Conservation (phyloP, 1,140 invertebrate genomes). For the Zaprionus capensis region DNA sequence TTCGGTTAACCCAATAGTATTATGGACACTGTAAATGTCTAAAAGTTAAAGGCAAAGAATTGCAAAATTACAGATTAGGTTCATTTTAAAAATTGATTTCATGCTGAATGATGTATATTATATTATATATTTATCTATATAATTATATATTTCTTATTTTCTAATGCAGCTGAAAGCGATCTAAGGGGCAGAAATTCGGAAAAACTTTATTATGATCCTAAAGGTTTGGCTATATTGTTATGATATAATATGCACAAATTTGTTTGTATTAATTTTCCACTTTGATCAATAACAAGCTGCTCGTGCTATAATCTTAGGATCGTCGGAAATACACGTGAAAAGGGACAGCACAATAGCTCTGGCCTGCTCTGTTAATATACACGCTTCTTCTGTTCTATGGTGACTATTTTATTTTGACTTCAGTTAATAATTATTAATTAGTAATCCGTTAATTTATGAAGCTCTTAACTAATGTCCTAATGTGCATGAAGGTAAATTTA, state of each 20-base stretch:
- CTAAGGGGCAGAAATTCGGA: slow-evolving; percentile 56
- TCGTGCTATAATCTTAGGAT: slow-evolving; percentile 92
- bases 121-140: no score
- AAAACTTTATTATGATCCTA: slow-evolving; percentile 65
- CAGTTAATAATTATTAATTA: no score
- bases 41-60: no score
- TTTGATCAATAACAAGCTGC: slow-evolving; percentile 86
- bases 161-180: slow-evolving; percentile 66
- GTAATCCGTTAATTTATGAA: background rate
- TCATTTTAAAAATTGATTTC: no score
- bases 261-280: background rate
- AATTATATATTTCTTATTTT: slow-evolving; percentile 1
- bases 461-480: background rate
- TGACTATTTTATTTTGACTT: slow-evolving; percentile 29
- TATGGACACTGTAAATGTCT: no score
- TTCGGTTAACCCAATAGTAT: no score
- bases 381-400: slow-evolving; percentile 87
- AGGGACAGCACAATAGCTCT: slow-evolving; percentile 95
- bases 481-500: no score
- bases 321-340: slow-evolving; percentile 95
- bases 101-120: background rate
- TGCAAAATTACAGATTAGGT: no score
- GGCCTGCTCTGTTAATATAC: slow-evolving; percentile 94
- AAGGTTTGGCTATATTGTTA: slow-evolving; percentile 53
- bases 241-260: background rate